Percentiles rank a stretch among this genome's conserved stretches.
Conservation (phyloP, 2,113 vertebrate genomes). For the Aplodontia rufa region DNA sequence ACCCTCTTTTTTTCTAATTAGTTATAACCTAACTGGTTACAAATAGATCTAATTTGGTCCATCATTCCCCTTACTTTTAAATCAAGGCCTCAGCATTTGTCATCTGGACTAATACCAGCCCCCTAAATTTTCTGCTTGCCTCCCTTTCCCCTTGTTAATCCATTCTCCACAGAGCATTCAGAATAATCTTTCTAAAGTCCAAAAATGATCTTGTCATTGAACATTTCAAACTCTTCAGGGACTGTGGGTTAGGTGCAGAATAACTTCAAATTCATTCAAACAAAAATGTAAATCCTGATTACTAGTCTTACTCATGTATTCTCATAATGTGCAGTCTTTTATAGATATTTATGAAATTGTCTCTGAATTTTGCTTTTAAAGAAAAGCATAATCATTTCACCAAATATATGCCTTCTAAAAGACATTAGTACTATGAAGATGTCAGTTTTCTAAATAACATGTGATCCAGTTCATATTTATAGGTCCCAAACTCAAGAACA, state of each 20-base stretch:
- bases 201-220: background rate
- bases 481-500: background rate
- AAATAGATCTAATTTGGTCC: background rate
- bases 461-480: background rate
- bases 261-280: background rate
- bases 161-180: background rate
- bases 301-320: background rate
- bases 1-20: background rate
- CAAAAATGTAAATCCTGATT: background rate
- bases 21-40: background rate
- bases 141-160: background rate
- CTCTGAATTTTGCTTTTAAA: constrained; percentile 34
- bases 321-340: background rate
- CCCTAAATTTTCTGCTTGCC: background rate
- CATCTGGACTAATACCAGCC: background rate
- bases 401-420: background rate
- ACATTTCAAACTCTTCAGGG: background rate
- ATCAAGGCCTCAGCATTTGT: background rate
- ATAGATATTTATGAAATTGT: background rate
- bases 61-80: background rate
- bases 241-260: background rate
- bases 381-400: background rate
- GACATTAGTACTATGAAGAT: background rate
- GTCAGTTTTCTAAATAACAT: background rate
- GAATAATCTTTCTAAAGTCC: background rate